Conservation (phyloP, 2,888 invertebrate genomes). For the Ectobius pallidus region DNA sequence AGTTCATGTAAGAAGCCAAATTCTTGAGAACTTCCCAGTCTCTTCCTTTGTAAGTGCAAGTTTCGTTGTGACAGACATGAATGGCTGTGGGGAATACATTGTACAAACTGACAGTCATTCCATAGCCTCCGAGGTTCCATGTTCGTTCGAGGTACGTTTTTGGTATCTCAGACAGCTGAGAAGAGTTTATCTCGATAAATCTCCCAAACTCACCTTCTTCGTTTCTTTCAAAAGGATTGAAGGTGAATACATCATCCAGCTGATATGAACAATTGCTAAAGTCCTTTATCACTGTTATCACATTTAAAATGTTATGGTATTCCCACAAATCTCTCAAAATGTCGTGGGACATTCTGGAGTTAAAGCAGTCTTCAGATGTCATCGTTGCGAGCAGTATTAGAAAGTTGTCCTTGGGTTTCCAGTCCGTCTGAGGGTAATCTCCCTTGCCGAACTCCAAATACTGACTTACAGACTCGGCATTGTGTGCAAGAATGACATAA, state of each 20-base stretch:
- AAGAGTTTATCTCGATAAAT: neutral
- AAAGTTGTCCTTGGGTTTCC: neutral
- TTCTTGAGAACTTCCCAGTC: constrained; percentile 53
- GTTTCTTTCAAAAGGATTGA: neutral
- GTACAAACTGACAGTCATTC: neutral
- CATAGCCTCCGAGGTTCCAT: neutral
- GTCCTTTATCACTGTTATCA: neutral
- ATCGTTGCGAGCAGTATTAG: neutral
- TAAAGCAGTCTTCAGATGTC: neutral
- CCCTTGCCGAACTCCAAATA: no score
- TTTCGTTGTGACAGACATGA: neutral
- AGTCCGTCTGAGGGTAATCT: neutral
- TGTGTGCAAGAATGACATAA: neutral
- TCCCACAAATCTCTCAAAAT: neutral
- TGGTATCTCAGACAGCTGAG: neutral
- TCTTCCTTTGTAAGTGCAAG: constrained; percentile 49
- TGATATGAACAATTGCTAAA: neutral
- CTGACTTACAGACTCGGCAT: neutral
- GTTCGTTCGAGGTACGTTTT: neutral
- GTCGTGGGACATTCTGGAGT: neutral
- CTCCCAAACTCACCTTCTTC: neutral
- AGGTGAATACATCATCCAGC: neutral
- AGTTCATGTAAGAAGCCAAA: constrained; percentile 52
- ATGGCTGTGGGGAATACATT: neutral
- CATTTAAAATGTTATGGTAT: neutral